Evolutionary conservation across 2,888 invertebrate genomes (phyloP), one percentile per base, ranked within the genome.

Genomic region (Teleogryllus oceanicus): DNA sequence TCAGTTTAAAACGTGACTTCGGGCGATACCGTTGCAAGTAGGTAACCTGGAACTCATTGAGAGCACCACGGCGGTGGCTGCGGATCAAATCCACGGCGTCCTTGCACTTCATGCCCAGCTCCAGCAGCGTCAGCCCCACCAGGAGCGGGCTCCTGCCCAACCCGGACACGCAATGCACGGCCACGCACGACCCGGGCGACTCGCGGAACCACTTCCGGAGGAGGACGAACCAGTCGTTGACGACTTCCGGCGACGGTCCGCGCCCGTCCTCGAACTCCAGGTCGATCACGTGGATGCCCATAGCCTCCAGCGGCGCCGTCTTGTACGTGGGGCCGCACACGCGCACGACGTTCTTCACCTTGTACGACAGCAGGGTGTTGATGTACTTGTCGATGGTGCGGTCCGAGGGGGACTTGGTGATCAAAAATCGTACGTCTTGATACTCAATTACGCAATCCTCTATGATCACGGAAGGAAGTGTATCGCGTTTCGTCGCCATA

Each of bases 1-100:
- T 94, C 86, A 92, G 89, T 92, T 96, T 97, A 88, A 98, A 93
- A 85, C 97, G 93, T 86, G 96, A 96, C 90, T 97, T 97, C 83
- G 98, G 96, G 89, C 96, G 94, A 92, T 99, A 99, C 90, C 96
- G 96, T 90, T 98, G 97, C 89, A 99, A 91, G 90, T 94, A 99
- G 85, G 94, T 93, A 87, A 99, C 92, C 90, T 99, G 99, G 90
- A 98, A 98, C 84, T 98, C 93, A 89, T 99, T 99, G 87, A 99
- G 97, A 85, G 99, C 99, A 85, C 99, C 99, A 86, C 98, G 95
- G 84, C 99, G 93, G 89, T 98, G 98, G 87, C 98, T 98, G 89
- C 0, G 91, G 87, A 99, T 99, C 88, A 97, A 93, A 89, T 98
- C 97, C 84, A 99, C 98, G 83, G 98, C 98, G 89, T 99, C 98